A percentile compares a stretch with the other conserved stretches of the same genome.
phyloP scores from a whole-genome alignment of 2,113 vertebrate species.

The Turdus rufiventris region DNA sequence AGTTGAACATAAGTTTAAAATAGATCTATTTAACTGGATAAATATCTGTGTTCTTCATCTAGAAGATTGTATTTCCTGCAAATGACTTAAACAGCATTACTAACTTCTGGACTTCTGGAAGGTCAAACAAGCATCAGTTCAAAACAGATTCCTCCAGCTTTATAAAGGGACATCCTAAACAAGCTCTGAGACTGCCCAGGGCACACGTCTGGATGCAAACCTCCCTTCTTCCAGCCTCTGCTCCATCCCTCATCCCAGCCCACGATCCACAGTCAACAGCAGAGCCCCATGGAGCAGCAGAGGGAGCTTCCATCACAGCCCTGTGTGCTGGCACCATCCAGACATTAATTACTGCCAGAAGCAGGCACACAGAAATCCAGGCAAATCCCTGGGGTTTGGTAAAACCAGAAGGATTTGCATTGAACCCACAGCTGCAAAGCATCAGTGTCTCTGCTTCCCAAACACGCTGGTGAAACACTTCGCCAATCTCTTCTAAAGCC shows the following conservation, averaged over 20 bases:
- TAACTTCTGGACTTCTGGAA: background rate
- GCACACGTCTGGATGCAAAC: background rate
- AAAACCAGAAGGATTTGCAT: background rate
- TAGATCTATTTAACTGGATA: background rate
- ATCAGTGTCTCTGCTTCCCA: background rate
- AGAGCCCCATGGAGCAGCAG: background rate
- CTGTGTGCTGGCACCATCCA: background rate
- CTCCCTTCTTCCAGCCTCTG: background rate
- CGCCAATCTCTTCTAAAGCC: background rate
- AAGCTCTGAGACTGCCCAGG: accelerated
- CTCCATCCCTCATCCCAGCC: background rate
- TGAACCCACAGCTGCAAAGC: background rate
- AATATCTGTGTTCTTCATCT: background rate
- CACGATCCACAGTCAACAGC: accelerated
- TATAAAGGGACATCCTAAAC: accelerated
- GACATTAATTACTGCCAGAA: background rate
- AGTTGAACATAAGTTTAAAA: background rate
- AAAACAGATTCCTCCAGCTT: background rate
- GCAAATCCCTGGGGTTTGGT: background rate
- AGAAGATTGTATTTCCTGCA: background rate
- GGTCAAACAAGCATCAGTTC: background rate
- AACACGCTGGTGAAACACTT: background rate
- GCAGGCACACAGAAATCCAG: background rate
- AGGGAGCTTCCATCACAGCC: background rate
- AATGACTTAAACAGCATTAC: background rate